Evolutionary conservation across 1,140 invertebrate species (phyloP), one percentile per base, ranked within the genome.

Genomic region (Anoplolepis gracilipes): DNA sequence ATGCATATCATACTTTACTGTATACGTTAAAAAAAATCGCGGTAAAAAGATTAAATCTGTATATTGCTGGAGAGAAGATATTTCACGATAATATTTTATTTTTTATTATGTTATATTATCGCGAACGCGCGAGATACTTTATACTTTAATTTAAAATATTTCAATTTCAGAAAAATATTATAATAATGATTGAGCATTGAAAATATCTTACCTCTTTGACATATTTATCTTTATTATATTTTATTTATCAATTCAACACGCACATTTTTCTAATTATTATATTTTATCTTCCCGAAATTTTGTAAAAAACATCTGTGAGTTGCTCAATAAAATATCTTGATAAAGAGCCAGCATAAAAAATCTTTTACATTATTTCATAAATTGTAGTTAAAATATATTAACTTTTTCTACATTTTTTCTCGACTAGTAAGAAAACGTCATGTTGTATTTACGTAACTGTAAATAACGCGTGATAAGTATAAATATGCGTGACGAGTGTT

Each of bases 401-500:
- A 72, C 28, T 57, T 16, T 7, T 22, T 28, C 11, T 30, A 11
- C 6, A 55, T 16, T 4, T 36, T 36, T 1, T 22, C 5, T 16
- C 6, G 1, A 64, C 30, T 16, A 64, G 13, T 13, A 62, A 22
- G 4, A 67, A 65, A 25, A 6, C 6, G 22, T 65, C 61, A 16
- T 19, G 11, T 16, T 19, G 11, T 16, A 53, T 36, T 28, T 19
- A 13, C 3, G 2, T 39, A 8, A 6, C 5, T 28, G 1, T 2
- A 33, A 39, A 8, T 46, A 10, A 30, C 36, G n/a, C 11, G n/a
- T 22, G 76, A 78, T 30, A 57, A 79, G 22, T 55, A 55, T 39
- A 79, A 25, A 69, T 57, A 39, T 28, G 22, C 33, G 62, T 46
- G 49, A 79, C 61, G 42, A 67, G 8, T 28, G 42, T 36, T 53